Percentiles rank a stretch among this genome's conserved stretches.
phyloP scores from a whole-genome alignment of 2,113 vertebrate genomes.

The Cygnus atratus region DNA sequence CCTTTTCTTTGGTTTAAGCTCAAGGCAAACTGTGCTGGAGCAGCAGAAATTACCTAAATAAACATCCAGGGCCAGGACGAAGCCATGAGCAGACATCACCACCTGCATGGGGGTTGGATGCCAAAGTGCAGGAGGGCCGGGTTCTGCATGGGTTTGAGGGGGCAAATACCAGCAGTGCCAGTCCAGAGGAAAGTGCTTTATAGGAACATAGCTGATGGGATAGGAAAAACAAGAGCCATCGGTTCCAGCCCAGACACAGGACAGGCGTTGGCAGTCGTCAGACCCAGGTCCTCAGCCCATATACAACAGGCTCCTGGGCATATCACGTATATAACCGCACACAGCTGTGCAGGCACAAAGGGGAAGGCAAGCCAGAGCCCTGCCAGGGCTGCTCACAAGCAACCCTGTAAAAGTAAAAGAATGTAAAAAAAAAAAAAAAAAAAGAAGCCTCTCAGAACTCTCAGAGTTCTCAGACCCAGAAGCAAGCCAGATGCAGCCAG shows the following conservation, averaged over 20 bases:
- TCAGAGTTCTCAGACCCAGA: too few species aligned
- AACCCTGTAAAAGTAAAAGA: too few species aligned
- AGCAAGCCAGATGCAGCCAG: background rate
- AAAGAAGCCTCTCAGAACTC: background rate
- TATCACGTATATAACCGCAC: background rate
- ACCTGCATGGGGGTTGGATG: background rate
- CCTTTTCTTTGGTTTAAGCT: background rate
- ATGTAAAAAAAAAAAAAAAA: background rate
- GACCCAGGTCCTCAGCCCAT: background rate
- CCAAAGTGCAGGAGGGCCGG: background rate
- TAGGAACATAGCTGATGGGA: background rate
- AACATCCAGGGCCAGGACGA: too few species aligned
- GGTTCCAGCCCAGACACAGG: background rate
- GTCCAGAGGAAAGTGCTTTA: background rate
- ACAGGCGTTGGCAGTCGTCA: accelerated
- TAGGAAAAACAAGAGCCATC: accelerated
- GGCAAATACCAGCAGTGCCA: accelerated
- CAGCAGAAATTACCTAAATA: background rate
- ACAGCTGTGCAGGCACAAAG: background rate
- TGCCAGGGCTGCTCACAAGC: background rate
- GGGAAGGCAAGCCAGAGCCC: background rate
- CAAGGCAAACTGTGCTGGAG: background rate
- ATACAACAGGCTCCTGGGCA: too few species aligned
- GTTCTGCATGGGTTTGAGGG: background rate
- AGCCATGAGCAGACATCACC: background rate